Evolutionary conservation across 2,888 invertebrate genomes (phyloP).

Genomic region (Hyposoter didymator): DNA sequence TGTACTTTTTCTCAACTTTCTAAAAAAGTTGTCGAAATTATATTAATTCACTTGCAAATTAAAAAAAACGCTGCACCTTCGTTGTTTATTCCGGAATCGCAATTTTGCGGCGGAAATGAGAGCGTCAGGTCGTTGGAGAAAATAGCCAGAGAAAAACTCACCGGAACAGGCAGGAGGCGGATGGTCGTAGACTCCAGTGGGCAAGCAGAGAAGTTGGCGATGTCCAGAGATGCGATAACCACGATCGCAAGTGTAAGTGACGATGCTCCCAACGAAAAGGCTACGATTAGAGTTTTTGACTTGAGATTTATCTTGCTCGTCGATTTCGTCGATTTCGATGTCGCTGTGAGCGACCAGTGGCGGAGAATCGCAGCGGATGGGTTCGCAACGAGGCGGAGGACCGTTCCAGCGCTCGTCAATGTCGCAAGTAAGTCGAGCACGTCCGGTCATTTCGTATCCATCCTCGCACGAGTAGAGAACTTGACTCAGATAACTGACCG

Average conservation of each 20-base stretch:
- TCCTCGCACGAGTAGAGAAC: constrained; percentile 93
- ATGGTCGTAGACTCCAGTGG: constrained; percentile 92
- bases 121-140: too few relatives aligned
- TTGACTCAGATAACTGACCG: constrained; percentile 93
- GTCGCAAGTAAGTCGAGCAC: constrained; percentile 94
- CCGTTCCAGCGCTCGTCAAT: constrained; percentile 97
- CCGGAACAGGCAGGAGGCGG: constrained; percentile 90
- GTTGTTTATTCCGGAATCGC: too few relatives aligned
- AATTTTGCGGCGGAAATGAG: too few relatives aligned
- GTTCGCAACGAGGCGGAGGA: constrained; percentile 94
- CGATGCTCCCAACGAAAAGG: constrained; percentile 88
- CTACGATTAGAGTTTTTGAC: constrained; percentile 77
- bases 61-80: too few relatives aligned
- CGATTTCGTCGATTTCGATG: constrained; percentile 78
- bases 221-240: constrained; percentile 90
- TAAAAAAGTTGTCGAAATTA: too few relatives aligned
- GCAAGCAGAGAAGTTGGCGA: constrained; percentile 88
- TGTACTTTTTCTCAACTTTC: too few relatives aligned
- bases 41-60: too few relatives aligned
- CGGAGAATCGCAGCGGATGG: constrained; percentile 81
- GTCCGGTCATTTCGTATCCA: constrained; percentile 94
- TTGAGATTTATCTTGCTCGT: constrained; percentile 69
- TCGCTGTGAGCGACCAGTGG: constrained; percentile 76
- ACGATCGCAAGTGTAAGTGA: constrained; percentile 90
- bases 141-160: constrained; percentile 77